These are phyloP conservation scores for Graphium colonna DNA, from an alignment of 2,888 invertebrate species.

Conservation along the genomic window DNA sequence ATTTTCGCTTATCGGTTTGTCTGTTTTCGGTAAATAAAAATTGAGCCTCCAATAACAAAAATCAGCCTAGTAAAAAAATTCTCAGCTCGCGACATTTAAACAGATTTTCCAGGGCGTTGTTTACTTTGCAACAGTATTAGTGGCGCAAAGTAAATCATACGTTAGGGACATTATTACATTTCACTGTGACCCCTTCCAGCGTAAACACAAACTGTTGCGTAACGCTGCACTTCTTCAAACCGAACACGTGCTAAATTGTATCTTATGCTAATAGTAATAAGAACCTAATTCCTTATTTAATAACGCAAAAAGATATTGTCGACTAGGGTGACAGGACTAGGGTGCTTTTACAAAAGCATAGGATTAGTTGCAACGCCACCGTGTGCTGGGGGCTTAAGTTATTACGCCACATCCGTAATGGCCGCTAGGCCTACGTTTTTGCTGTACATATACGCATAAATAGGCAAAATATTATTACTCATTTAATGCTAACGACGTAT, in stretches of 20 bases:
- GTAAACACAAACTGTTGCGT: slow-evolving; percentile 5
- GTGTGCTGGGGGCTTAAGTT: slow-evolving; percentile 65
- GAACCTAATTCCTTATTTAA: neutral
- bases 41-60: neutral
- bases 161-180: slow-evolving; percentile 36
- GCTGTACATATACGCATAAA: slow-evolving; percentile 1
- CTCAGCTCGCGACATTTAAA: neutral
- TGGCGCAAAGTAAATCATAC: slow-evolving; percentile 21
- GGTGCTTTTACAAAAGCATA: slow-evolving; percentile 60
- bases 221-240: neutral
- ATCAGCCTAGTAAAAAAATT: neutral
- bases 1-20: too few species aligned
- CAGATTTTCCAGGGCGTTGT: slow-evolving; percentile 7
- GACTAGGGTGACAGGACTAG: slow-evolving; percentile 49
- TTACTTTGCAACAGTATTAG: slow-evolving; percentile 15
- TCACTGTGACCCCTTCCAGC: slow-evolving; percentile 27
- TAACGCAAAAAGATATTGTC: slow-evolving; percentile 14
- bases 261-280: neutral
- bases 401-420: slow-evolving; percentile 66
- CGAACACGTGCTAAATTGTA: neutral
- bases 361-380: slow-evolving; percentile 57
- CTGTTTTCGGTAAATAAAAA: too few species aligned
- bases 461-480: neutral
- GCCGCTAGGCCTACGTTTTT: slow-evolving; percentile 31
- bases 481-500: neutral